Conservation (phyloP, 2,888 invertebrate species). For the Bombylius discolor region DNA sequence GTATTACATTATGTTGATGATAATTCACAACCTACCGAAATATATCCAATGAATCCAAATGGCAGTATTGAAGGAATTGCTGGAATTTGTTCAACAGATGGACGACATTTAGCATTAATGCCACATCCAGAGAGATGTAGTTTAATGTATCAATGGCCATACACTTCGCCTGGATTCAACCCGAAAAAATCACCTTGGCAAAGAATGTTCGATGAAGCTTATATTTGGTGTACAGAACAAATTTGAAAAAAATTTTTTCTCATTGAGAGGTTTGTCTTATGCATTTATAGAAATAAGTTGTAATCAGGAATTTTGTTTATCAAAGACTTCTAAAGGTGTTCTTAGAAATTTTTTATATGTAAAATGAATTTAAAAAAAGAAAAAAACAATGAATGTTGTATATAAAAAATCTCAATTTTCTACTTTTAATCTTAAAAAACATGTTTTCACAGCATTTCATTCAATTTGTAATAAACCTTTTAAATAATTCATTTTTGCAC, state of each 20-base stretch:
- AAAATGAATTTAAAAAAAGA: too few species aligned
- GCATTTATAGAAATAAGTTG: too few species aligned
- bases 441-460: not conserved
- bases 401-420: too few species aligned
- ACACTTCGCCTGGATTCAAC: conserved; percentile 42
- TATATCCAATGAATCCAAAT: conserved; percentile 92
- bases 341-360: too few species aligned
- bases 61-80: conserved; percentile 77
- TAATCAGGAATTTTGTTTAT: not conserved
- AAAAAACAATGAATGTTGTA: too few species aligned
- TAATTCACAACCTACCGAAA: conserved; percentile 54
- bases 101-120: conserved; percentile 95
- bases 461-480: conserved; percentile 28
- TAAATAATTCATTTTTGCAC: conserved; percentile 38
- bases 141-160: conserved; percentile 83
- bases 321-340: not conserved
- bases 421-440: too few species aligned
- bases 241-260: not conserved
- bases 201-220: conserved; percentile 82
- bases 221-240: conserved; percentile 44
- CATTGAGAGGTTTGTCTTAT: too few species aligned
- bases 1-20: conserved; percentile 80
- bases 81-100: conserved; percentile 77
- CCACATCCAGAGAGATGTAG: conserved; percentile 94
- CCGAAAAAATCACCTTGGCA: conserved; percentile 75